Evolutionary conservation across 2,797 vertebrate species (phyloP), one percentile per base, ranked within the genome.

Genomic region (Artibeus jamaicensis): DNA sequence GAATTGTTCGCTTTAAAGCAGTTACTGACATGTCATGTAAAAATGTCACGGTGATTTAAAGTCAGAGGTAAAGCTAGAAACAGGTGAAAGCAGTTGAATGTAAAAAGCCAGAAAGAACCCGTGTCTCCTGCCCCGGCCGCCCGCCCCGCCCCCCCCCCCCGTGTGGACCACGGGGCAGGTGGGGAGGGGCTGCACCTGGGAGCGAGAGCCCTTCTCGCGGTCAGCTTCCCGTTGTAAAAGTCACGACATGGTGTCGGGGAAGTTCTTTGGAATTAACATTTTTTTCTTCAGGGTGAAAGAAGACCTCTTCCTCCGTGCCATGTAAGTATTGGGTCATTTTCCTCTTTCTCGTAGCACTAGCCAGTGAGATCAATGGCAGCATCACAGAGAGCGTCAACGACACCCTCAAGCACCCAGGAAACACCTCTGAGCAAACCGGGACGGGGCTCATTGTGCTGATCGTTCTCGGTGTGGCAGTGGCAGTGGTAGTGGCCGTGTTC

Each of bases 401-500:
- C 78, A 44, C 83, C 62, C 62, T 2, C 62, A 32, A 15, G 8
- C 4, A 1, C 15, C 70, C 76, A 0, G 39, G 0, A 0, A 1
- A 9, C 50, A 15, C 16, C 24, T 6, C 0, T 0, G 26, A 2
- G 9, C 37, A 0, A 0, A 8, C 0, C 0, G 0, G 0, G 1
- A 16, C 9, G 0, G 0, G 73, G 9, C 2, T 55, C 12, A 14
- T 19, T 2, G 0, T 26, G 65, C 4, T 89, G 0, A 24, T 6
- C 0, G 5, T 67, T 22, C 5, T 82, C 21, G 4, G 16, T 2
- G 55, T 48, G 39, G 26, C 0, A 0, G 4, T 4, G 39, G 0
- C 0, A 2, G 24, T 11, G 9, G 71, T 6, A 0, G 1, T 14
- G 15, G 67, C 4, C 0, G 1, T 0, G 0, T 16, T 11, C 84